Percentiles rank a stretch among this genome's conserved stretches.
Evolutionary conservation across 2,113 vertebrate genomes (phyloP).

Genomic region (Bostrychus sinensis): DNA sequence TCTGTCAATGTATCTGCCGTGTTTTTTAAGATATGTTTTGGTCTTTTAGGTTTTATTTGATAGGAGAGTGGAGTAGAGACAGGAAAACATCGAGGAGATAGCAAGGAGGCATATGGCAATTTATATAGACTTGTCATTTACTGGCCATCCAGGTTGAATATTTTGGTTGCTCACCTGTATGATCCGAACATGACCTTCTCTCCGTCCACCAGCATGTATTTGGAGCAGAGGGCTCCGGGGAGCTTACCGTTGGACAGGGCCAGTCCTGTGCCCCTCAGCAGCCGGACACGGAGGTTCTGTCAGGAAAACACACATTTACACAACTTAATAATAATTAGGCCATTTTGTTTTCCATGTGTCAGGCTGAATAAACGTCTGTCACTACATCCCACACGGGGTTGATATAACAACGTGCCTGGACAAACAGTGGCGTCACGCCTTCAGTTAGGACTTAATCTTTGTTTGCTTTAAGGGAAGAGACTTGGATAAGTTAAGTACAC

Average conservation of each 20-base stretch:
- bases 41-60: no score
- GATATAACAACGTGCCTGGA: conserved; percentile 15
- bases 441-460: conserved; percentile 6
- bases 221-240: conserved; percentile 85
- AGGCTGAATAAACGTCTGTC: conserved; percentile 27
- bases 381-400: not conserved
- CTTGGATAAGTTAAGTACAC: not conserved
- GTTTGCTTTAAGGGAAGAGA: conserved; percentile 52
- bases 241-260: conserved; percentile 87
- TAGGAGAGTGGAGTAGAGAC: no score
- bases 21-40: no score
- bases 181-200: conserved; percentile 94
- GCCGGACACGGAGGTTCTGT: conserved; percentile 91
- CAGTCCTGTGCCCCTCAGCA: conserved; percentile 86
- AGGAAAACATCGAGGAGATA: no score
- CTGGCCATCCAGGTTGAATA: no score
- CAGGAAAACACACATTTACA: conserved; percentile 15
- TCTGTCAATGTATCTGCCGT: no score
- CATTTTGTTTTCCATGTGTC: no score
- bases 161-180: conserved; percentile 79
- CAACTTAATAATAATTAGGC: no score
- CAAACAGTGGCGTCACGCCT: conserved; percentile 38
- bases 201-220: conserved; percentile 95
- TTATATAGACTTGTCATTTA: no score
- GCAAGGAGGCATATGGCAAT: no score